Percentiles rank a stretch among this genome's conserved stretches.
These are phyloP conservation scores for Eupithecia subumbrata DNA, from an alignment of 2,888 invertebrate species.

Conservation along the genomic window DNA sequence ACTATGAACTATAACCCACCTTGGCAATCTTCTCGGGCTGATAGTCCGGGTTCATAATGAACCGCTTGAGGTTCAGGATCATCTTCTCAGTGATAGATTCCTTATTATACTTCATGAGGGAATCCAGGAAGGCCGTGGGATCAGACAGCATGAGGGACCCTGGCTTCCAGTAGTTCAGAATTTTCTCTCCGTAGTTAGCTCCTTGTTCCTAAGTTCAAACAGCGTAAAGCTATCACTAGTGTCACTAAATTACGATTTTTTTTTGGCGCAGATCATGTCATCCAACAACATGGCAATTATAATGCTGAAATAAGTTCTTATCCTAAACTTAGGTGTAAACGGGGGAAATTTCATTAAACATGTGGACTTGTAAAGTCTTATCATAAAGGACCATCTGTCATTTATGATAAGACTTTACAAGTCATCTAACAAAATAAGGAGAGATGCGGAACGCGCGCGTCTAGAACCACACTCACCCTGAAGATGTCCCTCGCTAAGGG, in stretches of 20 bases:
- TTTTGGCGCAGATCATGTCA: not conserved
- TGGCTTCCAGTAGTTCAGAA: conserved; percentile 95
- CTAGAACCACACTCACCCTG: too few species aligned
- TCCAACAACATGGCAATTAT: not conserved
- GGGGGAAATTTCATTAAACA: too few species aligned
- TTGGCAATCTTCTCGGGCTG: conserved; percentile 90
- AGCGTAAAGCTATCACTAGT: not conserved
- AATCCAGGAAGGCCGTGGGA: conserved; percentile 91
- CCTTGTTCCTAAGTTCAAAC: conserved; percentile 79
- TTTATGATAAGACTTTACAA: not conserved
- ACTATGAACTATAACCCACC: conserved; percentile 49
- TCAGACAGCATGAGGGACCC: conserved; percentile 92
- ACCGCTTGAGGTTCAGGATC: conserved; percentile 91
- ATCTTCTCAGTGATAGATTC: conserved; percentile 91
- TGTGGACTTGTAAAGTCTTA: too few species aligned
- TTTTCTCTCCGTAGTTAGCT: conserved; percentile 89
- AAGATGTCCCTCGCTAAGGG: too few species aligned
- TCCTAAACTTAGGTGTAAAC: not conserved
- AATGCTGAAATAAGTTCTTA: not conserved
- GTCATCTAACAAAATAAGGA: not conserved
- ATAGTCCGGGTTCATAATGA: conserved; percentile 90
- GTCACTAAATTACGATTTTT: not conserved
- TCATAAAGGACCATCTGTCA: too few species aligned
- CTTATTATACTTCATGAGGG: conserved; percentile 94
- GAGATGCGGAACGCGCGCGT: too few species aligned